These are phyloP conservation scores for Rhipidura dahli DNA, from an alignment of 2,113 vertebrate species.

Conservation along the genomic window DNA sequence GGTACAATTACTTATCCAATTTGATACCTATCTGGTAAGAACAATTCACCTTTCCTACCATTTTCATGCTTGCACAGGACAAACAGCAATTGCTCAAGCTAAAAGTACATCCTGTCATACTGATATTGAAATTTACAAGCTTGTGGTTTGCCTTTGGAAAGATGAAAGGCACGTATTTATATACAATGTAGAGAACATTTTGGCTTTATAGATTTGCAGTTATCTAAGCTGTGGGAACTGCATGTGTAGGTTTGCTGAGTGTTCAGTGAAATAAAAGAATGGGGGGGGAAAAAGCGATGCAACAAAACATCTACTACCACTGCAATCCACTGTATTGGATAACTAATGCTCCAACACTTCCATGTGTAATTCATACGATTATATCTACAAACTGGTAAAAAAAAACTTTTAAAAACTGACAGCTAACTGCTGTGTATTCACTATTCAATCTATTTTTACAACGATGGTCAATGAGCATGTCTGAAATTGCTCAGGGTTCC, in stretches of 20 bases:
- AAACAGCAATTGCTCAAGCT: neutral
- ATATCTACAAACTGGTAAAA: neutral
- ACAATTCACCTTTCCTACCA: neutral
- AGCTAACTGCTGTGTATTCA: neutral
- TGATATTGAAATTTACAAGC: neutral
- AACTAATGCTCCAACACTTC: neutral
- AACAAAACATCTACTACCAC: neutral
- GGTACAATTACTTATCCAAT: neutral
- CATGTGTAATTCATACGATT: neutral
- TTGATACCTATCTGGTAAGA: neutral
- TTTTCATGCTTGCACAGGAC: neutral
- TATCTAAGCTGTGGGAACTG: neutral
- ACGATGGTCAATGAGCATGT: neutral
- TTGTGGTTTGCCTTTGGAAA: neutral
- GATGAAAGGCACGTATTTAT: neutral
- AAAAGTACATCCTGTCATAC: neutral
- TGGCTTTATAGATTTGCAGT: neutral
- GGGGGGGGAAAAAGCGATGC: neutral
- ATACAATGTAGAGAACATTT: neutral
- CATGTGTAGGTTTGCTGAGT: neutral
- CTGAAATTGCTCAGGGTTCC: neutral
- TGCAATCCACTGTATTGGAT: neutral
- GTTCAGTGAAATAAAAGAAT: neutral
- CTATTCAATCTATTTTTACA: neutral
- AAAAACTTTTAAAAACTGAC: neutral